A percentile compares a stretch with the other conserved stretches of the same genome.
phyloP scores from a whole-genome alignment of 2,888 invertebrate genomes.

The Dryocosmus kuriphilus region DNA sequence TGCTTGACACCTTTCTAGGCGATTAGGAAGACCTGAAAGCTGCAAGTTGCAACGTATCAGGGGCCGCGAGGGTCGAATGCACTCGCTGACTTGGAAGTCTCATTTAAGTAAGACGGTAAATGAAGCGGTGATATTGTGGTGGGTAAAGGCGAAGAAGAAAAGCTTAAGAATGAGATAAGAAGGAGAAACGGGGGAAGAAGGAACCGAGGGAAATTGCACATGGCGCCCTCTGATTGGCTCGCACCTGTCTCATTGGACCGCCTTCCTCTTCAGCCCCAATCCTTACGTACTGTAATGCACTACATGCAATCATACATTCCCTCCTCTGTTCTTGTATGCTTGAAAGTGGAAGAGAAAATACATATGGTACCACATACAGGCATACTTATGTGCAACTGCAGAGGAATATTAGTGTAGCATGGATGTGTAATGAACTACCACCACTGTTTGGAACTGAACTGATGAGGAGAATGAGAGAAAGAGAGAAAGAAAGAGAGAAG shows the following conservation, averaged over 20 bases:
- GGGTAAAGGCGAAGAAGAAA: constrained; percentile 51
- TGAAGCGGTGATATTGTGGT: constrained; percentile 9
- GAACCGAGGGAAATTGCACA: constrained; percentile 70
- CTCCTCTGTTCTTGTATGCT: constrained; percentile 42
- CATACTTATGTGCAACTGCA: neutral
- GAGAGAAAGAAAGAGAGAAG: constrained; percentile 58
- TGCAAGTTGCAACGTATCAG: neutral
- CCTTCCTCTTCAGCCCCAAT: constrained; percentile 68
- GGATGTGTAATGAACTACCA: constrained; percentile 63
- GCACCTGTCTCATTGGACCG: constrained; percentile 75
- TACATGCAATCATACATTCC: constrained; percentile 48
- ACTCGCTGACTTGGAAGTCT: neutral
- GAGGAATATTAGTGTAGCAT: constrained; percentile 54
- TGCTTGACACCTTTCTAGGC: constrained; percentile 28
- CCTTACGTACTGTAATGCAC: constrained; percentile 49
- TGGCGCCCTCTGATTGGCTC: constrained; percentile 73
- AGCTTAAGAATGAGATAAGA: constrained; percentile 48
- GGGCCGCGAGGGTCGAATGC: constrained; percentile 6
- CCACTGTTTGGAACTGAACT: constrained; percentile 34
- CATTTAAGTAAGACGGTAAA: constrained; percentile 9
- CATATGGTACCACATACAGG: constrained; percentile 19
- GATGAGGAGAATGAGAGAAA: constrained; percentile 46
- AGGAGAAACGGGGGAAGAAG: constrained; percentile 53
- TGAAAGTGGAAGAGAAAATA: constrained; percentile 39
- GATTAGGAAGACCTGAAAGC: constrained; percentile 38